Base-by-base conservation (phyloP, 2,797 vertebrate species). In the Triplophysa bombifrons region DNA sequence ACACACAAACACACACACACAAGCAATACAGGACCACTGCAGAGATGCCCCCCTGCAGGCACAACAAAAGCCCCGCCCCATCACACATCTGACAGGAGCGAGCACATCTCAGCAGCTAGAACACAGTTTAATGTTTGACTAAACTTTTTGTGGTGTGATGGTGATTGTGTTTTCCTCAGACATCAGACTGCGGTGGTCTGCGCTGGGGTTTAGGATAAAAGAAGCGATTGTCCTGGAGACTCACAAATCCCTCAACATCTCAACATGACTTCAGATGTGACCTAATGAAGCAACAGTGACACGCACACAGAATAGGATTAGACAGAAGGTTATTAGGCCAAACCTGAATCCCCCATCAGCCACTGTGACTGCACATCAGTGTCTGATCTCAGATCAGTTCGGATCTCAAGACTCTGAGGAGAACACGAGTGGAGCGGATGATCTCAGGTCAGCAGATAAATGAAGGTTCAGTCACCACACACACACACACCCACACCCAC, bases 21-120 rank as follows among this genome's bases (percentile, higher is more conserved):
- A 86, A 77, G 85, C 86, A 88, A 92, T 88, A 92, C 83, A 84
- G 86, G 81, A 86, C 84, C 87, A 83, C 78, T 82, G 74, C 82
- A 74, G 67, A 25, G 66, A 86, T 82, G 84, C 79, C 80, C 65
- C 65, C n/a, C 68, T 83, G 70, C 74, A 68, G 30, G 72, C 83
- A 82, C 51, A 38, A 55, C 72, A 44, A 17, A 34, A 74, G 75
- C 46, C 13, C 67, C n/a, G n/a, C 75, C 25, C 61, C 58, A 78
- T 25, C 56, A 14, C 2, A 58, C 20, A 60, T 25, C 22, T 11
- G 1, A 14, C 56, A 25, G 22, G 22, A 60, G 13, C 7, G 22
- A 25, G 46, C 3, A 1, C 56, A 60, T 14, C 25, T 25, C 20
- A 22, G 55, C 11, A 2, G 3, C 22, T 7, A 25, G 3, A 22